These are phyloP conservation scores for Notothenia rossii DNA, from an alignment of 2,113 vertebrate genomes.

Conservation along the genomic window DNA sequence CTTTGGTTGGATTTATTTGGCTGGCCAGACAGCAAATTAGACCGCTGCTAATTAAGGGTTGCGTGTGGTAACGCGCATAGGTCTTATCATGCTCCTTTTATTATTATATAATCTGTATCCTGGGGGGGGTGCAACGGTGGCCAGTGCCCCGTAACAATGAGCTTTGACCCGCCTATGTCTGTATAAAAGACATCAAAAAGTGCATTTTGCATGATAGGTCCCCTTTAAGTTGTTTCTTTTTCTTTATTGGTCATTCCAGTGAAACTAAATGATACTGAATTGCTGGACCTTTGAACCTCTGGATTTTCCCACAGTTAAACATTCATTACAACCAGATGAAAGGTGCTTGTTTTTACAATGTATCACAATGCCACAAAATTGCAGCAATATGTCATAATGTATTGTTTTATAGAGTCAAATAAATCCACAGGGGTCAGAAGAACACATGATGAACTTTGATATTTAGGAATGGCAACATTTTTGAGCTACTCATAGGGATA, in stretches of 20 bases:
- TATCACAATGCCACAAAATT: neutral
- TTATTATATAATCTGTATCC: conserved; percentile 11
- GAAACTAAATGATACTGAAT: neutral
- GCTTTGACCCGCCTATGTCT: too few species aligned
- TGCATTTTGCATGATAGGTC: too few species aligned
- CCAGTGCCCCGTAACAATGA: too few species aligned
- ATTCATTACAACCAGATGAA: conserved; percentile 1
- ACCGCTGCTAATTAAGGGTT: conserved; percentile 30
- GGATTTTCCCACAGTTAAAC: conserved; percentile 10
- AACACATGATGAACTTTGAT: conserved; percentile 7
- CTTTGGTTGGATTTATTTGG: conserved; percentile 37
- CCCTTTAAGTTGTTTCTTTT: neutral
- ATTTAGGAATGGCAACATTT: neutral
- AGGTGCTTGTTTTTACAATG: neutral
- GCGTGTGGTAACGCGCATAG: conserved; percentile 17
- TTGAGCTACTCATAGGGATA: neutral
- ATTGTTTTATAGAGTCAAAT: conserved; percentile 28
- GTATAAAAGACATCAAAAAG: too few species aligned
- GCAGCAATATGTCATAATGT: conserved; percentile 6
- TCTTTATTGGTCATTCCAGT: neutral
- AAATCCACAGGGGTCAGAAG: conserved; percentile 14
- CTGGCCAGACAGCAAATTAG: conserved; percentile 33
- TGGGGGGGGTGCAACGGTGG: too few species aligned
- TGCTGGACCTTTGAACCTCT: neutral
- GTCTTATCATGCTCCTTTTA: conserved; percentile 40